These are phyloP conservation scores for Furcula furcula DNA, from an alignment of 2,888 invertebrate species.

Conservation along the genomic window DNA sequence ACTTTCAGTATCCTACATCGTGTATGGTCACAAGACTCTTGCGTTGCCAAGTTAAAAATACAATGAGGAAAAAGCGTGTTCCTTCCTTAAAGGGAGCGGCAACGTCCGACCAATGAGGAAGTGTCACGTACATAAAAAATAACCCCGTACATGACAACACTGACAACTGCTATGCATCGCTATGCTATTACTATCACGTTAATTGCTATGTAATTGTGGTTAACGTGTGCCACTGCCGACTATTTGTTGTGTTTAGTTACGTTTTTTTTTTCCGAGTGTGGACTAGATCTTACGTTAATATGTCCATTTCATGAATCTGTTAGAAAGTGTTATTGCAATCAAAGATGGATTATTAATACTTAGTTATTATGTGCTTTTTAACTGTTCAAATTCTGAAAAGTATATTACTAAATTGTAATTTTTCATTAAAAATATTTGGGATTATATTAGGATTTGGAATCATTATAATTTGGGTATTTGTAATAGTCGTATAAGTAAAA, in stretches of 20 bases:
- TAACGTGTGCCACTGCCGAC: constrained; percentile 1
- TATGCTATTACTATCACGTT: constrained; percentile 23
- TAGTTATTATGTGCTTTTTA: too few species aligned
- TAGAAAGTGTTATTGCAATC: background rate
- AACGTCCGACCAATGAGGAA: constrained; percentile 42
- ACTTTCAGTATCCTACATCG: too few species aligned
- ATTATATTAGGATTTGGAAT: too few species aligned
- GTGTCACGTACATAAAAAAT: constrained; percentile 26
- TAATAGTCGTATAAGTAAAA: too few species aligned
- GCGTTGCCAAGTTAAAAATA: constrained; percentile 23
- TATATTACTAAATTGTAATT: too few species aligned
- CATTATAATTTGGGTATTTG: too few species aligned
- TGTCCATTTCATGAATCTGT: constrained; percentile 5
- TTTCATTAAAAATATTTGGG: too few species aligned
- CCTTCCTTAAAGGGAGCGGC: constrained; percentile 44
- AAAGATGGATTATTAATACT: background rate
- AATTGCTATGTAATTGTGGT: constrained; percentile 22
- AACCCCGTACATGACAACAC: constrained; percentile 17
- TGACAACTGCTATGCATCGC: constrained; percentile 14
- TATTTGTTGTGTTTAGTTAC: constrained; percentile 11
- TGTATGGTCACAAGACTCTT: background rate
- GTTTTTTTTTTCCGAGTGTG: constrained; percentile 6
- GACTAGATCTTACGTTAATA: constrained; percentile 12
- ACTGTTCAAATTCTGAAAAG: too few species aligned
- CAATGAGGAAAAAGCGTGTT: constrained; percentile 41